Evolutionary conservation across 2,888 invertebrate species (phyloP), one percentile per base, ranked within the genome.

Genomic region (Syritta pipiens): DNA sequence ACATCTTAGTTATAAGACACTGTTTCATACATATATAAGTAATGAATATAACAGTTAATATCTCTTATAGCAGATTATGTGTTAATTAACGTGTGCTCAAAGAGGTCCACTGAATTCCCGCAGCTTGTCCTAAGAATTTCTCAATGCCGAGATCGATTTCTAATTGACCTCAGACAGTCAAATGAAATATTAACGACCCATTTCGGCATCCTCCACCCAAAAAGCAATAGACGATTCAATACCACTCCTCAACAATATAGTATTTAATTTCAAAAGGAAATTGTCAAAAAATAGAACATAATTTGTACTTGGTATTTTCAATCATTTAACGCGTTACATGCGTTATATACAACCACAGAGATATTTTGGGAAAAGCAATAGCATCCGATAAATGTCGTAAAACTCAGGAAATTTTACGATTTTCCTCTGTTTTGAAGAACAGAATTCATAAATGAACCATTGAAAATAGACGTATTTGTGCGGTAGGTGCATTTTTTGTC

Each of bases 381-480:
- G 42, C 67, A 68, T 49, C 49, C 57, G 74, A 79, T 55, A 79
- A 74, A 79, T 74, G 79, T 74, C 79, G 79, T 79, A 74, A 79
- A 79, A 79, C 74, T 67, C 79, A 68, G 62, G 67, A 79, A 62
- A 68, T 79, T 79, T 79, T 74, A 79, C 67, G 79, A 79, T 67
- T 57, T 79, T 79, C 62, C 57, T 79, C 77, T 72, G 77, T 72
- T 77, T 72, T 57, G 35, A 63, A 63, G 60, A 63, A 65, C 59
- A 55, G 40, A 72, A 67, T 72, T 65, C 51, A 55, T 46, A 65
- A 77, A 62, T 62, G 67, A 60, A 46, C 30, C 20, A 42, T 51
- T 42, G 32, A 17, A 46, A 53, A 46, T 53, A 53, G 59, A n/a
- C 40, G 22, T 28, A 65, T 55, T 55, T 60, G 67, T 62, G 79